Evolutionary conservation across 2,113 vertebrate genomes (phyloP), one percentile per base, ranked within the genome.

Genomic region (Pterocles burchelli): DNA sequence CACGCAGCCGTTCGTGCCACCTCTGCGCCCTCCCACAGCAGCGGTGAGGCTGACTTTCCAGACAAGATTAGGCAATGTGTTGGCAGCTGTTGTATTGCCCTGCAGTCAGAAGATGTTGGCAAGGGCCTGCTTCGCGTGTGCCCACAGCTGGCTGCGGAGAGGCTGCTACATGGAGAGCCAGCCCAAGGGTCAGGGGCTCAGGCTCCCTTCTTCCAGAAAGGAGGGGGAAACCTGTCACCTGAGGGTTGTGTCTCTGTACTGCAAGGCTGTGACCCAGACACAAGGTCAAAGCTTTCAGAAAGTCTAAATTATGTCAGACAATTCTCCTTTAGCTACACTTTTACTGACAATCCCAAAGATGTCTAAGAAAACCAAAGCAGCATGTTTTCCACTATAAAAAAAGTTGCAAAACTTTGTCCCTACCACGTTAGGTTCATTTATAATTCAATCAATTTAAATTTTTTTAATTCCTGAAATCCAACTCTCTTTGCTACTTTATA

Each of bases 1-100:
- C 65, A n/a, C 0, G 18, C 22, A 2, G 10, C 48, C 48, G 3
- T 29, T 11, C 13, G 25, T 41, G 88, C 67, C 92, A 55, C 24
- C 18, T 6, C 66, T 28, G 55, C 2, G 13, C 38, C 65, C 3
- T 82, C 1, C 33, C 1, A 0, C 17, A 20, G 89, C 1, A 0
- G 68, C 2, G 1, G 17, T 1, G 1, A 82, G 58, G 17, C 45
- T 48, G 52, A 8, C 38, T 72, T 75, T 33, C 65, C 85, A 75
- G 65, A 70, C 57, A 91, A 38, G 67, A 48, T 3, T 68, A 68
- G 52, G 81, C 10, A 17, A 67, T 11, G 34, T 11, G 17, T 12
- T 94, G 87, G 93, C 89, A 87, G 84, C 89, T 59, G 25, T 21
- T 81, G 66, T 36, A 6, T n/a, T 59, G 57, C 76, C 80, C 65